Percentiles rank a stretch among this genome's conserved stretches.
phyloP scores from a whole-genome alignment of 1,140 invertebrate species.

The Lineus longissimus region DNA sequence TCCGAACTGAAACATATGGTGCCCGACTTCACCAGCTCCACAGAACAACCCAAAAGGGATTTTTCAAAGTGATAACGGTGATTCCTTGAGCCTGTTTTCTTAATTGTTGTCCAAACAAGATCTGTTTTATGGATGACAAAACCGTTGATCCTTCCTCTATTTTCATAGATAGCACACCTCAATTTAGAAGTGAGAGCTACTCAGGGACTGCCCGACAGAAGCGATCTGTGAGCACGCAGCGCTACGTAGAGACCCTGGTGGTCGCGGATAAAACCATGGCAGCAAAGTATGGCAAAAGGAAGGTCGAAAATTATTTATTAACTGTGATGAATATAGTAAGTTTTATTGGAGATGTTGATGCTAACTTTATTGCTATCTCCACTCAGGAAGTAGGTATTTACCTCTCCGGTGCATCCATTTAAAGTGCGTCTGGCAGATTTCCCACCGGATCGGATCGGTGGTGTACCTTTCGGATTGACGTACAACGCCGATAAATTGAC shows the following conservation, averaged over 20 bases:
- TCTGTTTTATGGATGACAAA: too few species aligned
- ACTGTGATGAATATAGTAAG: constrained; percentile 91
- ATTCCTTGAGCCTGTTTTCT: too few species aligned
- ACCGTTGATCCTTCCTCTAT: too few species aligned
- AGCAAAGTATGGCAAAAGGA: constrained; percentile 60
- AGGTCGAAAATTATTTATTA: constrained; percentile 71
- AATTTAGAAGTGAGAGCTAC: neutral
- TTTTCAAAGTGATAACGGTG: too few species aligned
- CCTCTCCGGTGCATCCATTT: neutral
- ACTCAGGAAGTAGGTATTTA: neutral
- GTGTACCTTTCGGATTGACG: too few species aligned
- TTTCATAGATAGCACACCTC: neutral
- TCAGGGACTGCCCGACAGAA: constrained; percentile 11
- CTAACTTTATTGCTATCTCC: neutral
- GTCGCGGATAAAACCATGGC: constrained; percentile 83
- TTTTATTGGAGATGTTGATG: constrained; percentile 7
- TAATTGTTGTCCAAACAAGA: too few species aligned
- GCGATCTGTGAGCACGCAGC: constrained; percentile 37
- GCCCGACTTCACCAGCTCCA: too few species aligned
- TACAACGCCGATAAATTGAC: too few species aligned
- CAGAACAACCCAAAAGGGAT: too few species aligned
- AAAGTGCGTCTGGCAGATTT: too few species aligned
- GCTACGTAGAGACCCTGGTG: constrained; percentile 80
- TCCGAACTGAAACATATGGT: too few species aligned
- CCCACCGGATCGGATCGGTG: too few species aligned